Base-by-base conservation (phyloP, 2,113 vertebrate genomes). In the Morone chrysops region DNA sequence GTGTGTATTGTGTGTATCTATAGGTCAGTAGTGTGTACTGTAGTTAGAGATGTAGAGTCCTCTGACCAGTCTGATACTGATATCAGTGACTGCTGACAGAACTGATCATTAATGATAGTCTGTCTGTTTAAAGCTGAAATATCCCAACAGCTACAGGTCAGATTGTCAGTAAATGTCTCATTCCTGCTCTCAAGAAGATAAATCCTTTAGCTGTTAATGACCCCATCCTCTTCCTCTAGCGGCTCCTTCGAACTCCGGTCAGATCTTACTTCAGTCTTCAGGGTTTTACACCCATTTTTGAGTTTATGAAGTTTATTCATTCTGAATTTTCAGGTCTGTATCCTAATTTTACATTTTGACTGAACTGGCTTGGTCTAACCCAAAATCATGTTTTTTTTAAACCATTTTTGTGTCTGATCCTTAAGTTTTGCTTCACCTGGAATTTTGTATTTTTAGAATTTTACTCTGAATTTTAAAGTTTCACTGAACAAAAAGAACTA, bases 1-100 rank as follows among this genome's bases (percentile, higher is more conserved):
- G 57, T 93, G 93, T 82, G 61, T 73, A 66, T 36, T 65, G 45
- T 79, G 77, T 81, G 70, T 71, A 16, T 71, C 16, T 65, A 38
- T 1, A 74, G 61, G 22, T 73, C 66, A 12, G 63, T 75, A 22
- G 40, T 83, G 74, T 65, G 45, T 75, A 20, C 14, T 41, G 69
- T 82, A 82, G 78, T 57, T 40, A 20, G 54, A 86, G n/a, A 14
- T 31, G 25, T 84, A 65, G 45, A 48, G 18, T 47, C 13, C 20
- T 56, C 7, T 4, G 56, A 59, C 5, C 12, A 7, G 36, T n/a
- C 18, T 40, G 8, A 38, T 54, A 38, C 25, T 62, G 70, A 43
- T 65, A 53, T 72, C 72, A 68, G 14, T 31, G 59, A 43, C 6
- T 40, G 41, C 9, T 7, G 48, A 51, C 48, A 20, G 18, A 53